Conservation (phyloP, 2,888 invertebrate genomes). For the Phragmatobia fuliginosa region DNA sequence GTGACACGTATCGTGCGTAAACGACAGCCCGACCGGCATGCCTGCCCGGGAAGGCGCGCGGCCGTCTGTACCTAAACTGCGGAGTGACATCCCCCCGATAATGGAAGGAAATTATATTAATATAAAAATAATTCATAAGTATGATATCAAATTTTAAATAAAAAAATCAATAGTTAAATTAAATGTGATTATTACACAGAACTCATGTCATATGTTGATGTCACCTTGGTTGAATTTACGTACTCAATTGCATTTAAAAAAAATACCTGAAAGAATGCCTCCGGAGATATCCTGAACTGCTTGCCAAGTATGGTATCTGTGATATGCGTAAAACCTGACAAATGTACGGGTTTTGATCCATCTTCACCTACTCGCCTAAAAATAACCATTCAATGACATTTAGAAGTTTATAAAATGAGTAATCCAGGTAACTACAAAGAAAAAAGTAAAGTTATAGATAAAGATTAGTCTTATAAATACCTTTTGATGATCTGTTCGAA, state of each 20-base stretch:
- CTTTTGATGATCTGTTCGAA: slow-evolving; percentile 89
- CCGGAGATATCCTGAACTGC: slow-evolving; percentile 92
- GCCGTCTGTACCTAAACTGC: too few relatives aligned
- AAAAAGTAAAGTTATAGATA: not conserved
- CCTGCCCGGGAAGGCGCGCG: too few relatives aligned
- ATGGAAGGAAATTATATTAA: too few relatives aligned
- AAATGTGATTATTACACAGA: not conserved
- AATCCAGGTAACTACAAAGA: not conserved
- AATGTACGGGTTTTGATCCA: slow-evolving; percentile 87
- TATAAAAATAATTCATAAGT: too few relatives aligned
- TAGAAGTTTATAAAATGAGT: not conserved
- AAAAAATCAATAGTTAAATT: not conserved
- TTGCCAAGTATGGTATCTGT: slow-evolving; percentile 90
- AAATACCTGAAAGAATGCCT: slow-evolving; percentile 93
- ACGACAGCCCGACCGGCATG: too few relatives aligned
- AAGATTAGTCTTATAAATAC: slow-evolving; percentile 69
- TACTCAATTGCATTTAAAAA: not conserved
- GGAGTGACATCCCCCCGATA: too few relatives aligned
- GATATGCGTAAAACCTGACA: slow-evolving; percentile 91
- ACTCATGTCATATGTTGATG: not conserved
- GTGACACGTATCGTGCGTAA: too few relatives aligned
- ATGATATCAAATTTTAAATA: too few relatives aligned
- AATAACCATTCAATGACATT: slow-evolving; percentile 22
- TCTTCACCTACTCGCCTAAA: slow-evolving; percentile 88
- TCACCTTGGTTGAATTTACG: too few relatives aligned